These are phyloP conservation scores for Stomatorhinus walkeri DNA, from an alignment of 2,797 vertebrate genomes.

Conservation along the genomic window DNA sequence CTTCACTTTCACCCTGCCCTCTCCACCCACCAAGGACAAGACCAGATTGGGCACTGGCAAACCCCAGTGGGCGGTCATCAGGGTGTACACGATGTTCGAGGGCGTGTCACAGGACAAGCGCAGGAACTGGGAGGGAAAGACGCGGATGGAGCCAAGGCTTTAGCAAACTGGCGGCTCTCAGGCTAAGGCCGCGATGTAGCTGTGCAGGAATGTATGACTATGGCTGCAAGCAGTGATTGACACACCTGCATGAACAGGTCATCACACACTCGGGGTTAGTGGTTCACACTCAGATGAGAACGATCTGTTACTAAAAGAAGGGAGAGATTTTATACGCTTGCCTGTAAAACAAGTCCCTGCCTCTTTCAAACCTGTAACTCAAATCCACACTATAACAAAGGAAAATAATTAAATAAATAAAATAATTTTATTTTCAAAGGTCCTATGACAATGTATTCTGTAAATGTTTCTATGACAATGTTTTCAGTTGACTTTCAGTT, in stretches of 20 bases:
- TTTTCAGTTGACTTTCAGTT: neutral
- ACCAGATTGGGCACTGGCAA: constrained; percentile 77
- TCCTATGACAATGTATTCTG: neutral
- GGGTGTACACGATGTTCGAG: constrained; percentile 58
- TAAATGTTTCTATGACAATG: neutral
- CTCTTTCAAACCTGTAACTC: neutral
- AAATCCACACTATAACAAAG: neutral
- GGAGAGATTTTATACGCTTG: neutral
- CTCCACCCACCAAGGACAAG: constrained; percentile 76
- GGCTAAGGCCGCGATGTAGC: neutral
- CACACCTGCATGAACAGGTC: neutral
- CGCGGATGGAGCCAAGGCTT: neutral
- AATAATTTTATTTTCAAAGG: neutral
- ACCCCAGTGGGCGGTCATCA: constrained; percentile 71
- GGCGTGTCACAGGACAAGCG: constrained; percentile 74
- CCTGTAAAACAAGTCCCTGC: neutral
- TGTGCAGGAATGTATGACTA: neutral
- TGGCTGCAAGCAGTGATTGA: neutral
- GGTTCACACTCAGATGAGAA: neutral
- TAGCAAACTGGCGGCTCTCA: neutral
- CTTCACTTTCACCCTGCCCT: constrained; percentile 60
- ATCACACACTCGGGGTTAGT: neutral
- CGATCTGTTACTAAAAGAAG: neutral
- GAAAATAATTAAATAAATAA: neutral
- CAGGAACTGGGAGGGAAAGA: constrained; percentile 62